Evolutionary conservation across 92 coral and sea anemone species (phyloP).

Genomic region (Umimayanthus chanpuru): DNA sequence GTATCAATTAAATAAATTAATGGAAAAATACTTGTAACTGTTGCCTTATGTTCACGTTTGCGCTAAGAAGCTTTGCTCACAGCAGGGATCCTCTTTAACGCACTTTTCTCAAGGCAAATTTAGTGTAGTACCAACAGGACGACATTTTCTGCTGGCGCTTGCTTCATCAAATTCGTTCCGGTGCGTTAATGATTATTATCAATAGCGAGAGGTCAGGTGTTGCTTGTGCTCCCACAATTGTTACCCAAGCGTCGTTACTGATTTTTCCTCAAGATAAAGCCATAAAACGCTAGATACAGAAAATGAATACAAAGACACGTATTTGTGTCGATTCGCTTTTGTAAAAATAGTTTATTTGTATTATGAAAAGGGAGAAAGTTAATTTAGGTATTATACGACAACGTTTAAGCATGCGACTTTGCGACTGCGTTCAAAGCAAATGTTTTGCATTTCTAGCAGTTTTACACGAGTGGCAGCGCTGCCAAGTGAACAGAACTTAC

Average conservation of each 20-base stretch:
- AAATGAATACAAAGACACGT: constrained; percentile 6
- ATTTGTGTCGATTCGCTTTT: background rate
- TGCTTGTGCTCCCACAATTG: background rate
- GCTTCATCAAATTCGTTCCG: constrained; percentile 6
- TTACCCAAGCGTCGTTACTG: background rate
- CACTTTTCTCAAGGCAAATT: background rate
- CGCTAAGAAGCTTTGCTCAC: background rate
- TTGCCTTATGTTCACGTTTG: background rate
- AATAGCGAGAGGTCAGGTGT: constrained; percentile 13
- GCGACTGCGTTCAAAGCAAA: background rate
- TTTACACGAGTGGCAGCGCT: background rate
- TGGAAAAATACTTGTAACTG: constrained; percentile 18
- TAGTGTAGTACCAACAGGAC: background rate
- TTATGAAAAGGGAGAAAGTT: constrained; percentile 21
- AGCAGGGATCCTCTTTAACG: constrained; percentile 14
- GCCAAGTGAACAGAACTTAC: constrained; percentile 2
- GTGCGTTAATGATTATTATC: background rate
- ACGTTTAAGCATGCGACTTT: constrained; percentile 9
- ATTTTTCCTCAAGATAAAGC: background rate
- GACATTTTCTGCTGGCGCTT: background rate
- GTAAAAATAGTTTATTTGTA: constrained; percentile 1
- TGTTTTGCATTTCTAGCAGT: background rate
- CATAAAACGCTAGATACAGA: background rate
- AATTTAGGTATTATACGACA: background rate
- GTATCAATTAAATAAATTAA: constrained; percentile 15